Conservation (phyloP, 2,113 vertebrate species). For the Nematolebias whitei region DNA sequence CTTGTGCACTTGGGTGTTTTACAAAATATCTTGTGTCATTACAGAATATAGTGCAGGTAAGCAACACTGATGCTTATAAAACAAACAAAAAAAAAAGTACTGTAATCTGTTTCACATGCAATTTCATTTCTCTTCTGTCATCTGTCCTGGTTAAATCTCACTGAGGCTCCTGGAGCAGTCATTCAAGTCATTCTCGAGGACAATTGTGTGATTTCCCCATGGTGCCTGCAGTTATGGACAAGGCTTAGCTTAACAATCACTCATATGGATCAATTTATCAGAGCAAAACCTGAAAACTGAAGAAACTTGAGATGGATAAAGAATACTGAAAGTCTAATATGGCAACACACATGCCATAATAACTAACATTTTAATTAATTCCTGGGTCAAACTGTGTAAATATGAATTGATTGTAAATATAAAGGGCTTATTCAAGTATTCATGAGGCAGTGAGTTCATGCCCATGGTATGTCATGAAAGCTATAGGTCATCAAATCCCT, state of each 20-base stretch:
- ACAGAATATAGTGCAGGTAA: constrained; percentile 41
- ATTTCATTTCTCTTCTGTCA: constrained; percentile 42
- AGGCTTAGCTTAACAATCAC: constrained; percentile 63
- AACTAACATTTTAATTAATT: constrained; percentile 52
- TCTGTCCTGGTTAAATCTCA: constrained; percentile 69
- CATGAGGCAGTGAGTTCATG: too few species aligned
- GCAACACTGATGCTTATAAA: constrained; percentile 13
- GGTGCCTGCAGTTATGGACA: constrained; percentile 59
- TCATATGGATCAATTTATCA: constrained; percentile 68
- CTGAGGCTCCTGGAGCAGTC: constrained; percentile 53
- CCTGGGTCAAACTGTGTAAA: not conserved
- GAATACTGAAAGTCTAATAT: constrained; percentile 51
- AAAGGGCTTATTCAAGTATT: too few species aligned
- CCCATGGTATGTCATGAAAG: too few species aligned
- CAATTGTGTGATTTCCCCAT: constrained; percentile 71
- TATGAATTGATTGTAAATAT: too few species aligned
- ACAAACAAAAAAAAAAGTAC: too few species aligned
- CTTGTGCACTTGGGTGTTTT: constrained; percentile 22
- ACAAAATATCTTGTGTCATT: constrained; percentile 35
- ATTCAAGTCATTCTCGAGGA: constrained; percentile 69
- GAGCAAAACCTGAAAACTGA: not conserved
- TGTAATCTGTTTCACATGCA: constrained; percentile 46
- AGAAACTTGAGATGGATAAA: constrained; percentile 44
- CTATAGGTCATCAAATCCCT: too few species aligned
- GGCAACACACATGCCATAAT: constrained; percentile 48